Conservation (phyloP, 2,888 invertebrate species). For the Hypomecis atomaria region DNA sequence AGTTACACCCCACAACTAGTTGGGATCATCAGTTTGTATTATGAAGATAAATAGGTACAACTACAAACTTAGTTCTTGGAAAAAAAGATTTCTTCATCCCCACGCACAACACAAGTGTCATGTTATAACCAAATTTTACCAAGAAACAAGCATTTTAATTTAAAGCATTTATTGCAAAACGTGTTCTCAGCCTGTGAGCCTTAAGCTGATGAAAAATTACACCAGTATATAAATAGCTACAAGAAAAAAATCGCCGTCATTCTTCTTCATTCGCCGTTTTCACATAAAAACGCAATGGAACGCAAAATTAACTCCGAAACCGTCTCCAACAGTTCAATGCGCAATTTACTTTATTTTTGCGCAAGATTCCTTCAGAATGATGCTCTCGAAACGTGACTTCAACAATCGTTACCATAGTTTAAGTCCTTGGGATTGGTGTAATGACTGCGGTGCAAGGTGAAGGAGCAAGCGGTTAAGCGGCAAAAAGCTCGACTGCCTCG, state of each 20-base stretch:
- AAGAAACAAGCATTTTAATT: not conserved
- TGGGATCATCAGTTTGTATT: too few species aligned
- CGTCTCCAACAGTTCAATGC: slow-evolving; percentile 41
- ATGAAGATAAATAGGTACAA: too few species aligned
- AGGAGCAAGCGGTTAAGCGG: slow-evolving; percentile 1
- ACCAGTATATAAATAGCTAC: not conserved
- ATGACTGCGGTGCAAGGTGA: slow-evolving; percentile 42
- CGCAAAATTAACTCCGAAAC: slow-evolving; percentile 47
- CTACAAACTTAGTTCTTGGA: too few species aligned
- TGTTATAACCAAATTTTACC: too few species aligned
- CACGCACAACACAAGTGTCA: too few species aligned
- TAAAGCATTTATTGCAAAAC: not conserved
- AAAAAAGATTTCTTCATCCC: too few species aligned
- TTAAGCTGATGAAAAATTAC: not conserved
- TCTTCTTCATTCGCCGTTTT: slow-evolving; percentile 41
- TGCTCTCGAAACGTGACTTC: slow-evolving; percentile 55
- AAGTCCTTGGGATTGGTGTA: slow-evolving; percentile 59
- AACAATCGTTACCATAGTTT: slow-evolving; percentile 60
- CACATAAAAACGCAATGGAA: slow-evolving; percentile 48
- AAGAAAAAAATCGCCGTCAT: slow-evolving; percentile 33
- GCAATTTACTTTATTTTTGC: slow-evolving; percentile 58
- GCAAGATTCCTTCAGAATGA: slow-evolving; percentile 48
- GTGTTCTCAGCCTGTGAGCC: not conserved
- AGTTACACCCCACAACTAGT: too few species aligned
- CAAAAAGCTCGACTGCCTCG: too few species aligned